Evolutionary conservation across 2,797 vertebrate genomes (phyloP), one percentile per base, ranked within the genome.

Genomic region (Miichthys miiuy): DNA sequence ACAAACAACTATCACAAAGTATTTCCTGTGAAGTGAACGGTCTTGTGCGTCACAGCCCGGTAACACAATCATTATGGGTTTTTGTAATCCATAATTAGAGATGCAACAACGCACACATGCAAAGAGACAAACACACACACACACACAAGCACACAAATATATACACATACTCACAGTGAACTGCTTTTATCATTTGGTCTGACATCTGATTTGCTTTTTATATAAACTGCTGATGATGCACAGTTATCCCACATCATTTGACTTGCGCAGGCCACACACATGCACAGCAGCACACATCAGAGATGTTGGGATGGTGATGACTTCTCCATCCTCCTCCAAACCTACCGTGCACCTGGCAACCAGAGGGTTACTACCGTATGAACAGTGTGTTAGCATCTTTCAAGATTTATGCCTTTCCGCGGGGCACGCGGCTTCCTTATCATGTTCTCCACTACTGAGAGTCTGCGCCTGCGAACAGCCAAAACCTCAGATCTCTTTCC

Each of bases 31-130:
- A 89, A 87, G 80, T 34, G 46, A 86, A 84, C 8, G 7, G 61
- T 65, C 82, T 66, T 88, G 81, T 91, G 86, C 81, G 89, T 93
- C 88, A 91, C 75, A 63, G 76, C 42, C 75, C 55, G 42, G 80
- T 87, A 78, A 89, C 89, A 88, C 90, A 90, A 92, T 88, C 87
- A 92, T 91, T 89, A 90, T 86, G 89, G 89, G 48, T 91, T 91
- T 84, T 67, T 87, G 79, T 82, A 86, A 89, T 91, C 87, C 87
- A 86, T 91, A 89, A 93, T 93, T 92, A 91, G 80, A 91, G 87
- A 86, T 69, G 85, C 83, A 76, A 81, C 77, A 75, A 79, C 58
- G 57, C 75, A 83, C 76, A 88, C 70, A 81, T 55, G 54, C 68
- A 77, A 69, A 69, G 41, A 81, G 47, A 84, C 27, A 73, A 71